Percentiles rank a stretch among this genome's conserved stretches.
phyloP scores from a whole-genome alignment of 2,797 vertebrate genomes.

The Cuculus canorus region DNA sequence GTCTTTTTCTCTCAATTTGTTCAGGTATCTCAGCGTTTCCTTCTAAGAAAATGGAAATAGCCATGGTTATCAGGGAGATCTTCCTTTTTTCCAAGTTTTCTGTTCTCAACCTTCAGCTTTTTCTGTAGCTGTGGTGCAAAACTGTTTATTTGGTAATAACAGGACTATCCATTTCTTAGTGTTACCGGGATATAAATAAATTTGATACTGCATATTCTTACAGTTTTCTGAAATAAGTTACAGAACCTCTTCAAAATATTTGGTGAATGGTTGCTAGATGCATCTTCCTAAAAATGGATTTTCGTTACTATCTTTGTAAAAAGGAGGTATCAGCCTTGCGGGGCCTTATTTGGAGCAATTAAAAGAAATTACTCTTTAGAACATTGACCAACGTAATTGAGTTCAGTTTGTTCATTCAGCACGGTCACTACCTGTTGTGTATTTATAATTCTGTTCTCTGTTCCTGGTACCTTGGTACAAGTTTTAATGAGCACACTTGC shows the following conservation, averaged over 20 bases:
- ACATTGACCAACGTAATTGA: background rate
- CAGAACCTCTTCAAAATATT: background rate
- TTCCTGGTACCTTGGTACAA: background rate
- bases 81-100: background rate
- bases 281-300: background rate
- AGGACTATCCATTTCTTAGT: conserved; percentile 19
- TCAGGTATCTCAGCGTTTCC: background rate
- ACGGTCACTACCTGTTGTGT: background rate
- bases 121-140: background rate
- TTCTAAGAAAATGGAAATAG: background rate
- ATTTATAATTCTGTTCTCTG: conserved; percentile 1
- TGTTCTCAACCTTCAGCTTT: background rate
- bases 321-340: background rate
- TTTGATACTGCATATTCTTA: conserved; percentile 25
- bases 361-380: background rate
- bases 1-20: background rate
- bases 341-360: background rate
- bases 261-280: background rate
- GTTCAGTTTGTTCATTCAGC: background rate
- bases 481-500: background rate
- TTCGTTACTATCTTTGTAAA: background rate
- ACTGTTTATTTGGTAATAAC: background rate
- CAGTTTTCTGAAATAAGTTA: conserved; percentile 2
- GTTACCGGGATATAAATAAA: background rate
- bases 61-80: background rate